Percentiles rank a stretch among this genome's conserved stretches.
Conservation (phyloP, 2,113 vertebrate genomes). For the Oxygymnocypris stewartii region DNA sequence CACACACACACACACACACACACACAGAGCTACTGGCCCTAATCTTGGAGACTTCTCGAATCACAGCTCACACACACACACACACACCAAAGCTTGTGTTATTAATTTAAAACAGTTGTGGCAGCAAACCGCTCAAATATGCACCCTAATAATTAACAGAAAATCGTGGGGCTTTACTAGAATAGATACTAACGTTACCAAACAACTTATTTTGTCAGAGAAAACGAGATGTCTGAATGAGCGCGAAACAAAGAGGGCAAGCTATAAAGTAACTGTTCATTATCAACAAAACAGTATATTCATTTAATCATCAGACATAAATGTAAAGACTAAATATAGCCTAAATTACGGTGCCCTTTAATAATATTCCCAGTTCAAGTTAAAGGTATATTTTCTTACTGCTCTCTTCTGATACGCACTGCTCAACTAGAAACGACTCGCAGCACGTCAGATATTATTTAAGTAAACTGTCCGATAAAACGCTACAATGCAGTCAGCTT, state of each 20-base stretch:
- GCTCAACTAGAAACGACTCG: conserved; percentile 32
- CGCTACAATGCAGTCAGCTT: conserved; percentile 46
- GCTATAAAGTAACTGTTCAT: not conserved
- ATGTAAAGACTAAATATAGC: not conserved
- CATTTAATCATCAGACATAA: not conserved
- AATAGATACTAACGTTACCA: conserved; percentile 8
- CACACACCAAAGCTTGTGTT: conserved; percentile 22
- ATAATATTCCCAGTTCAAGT: not conserved
- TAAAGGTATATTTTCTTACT: not conserved
- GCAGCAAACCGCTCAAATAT: conserved; percentile 24
- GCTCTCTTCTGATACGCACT: conserved; percentile 9
- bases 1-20: conserved; percentile 38
- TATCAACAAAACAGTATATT: not conserved
- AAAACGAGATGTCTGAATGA: not conserved
- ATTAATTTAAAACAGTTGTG: conserved; percentile 18
- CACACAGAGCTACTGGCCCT: conserved; percentile 46
- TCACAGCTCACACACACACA: conserved; percentile 12
- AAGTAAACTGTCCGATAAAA: conserved; percentile 64
- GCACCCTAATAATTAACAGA: conserved; percentile 35
- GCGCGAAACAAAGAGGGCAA: conserved; percentile 35
- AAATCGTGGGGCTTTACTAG: not conserved
- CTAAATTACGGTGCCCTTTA: not conserved
- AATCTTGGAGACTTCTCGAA: conserved; percentile 55
- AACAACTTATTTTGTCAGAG: not conserved
- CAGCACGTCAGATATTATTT: conserved; percentile 45